Conservation (phyloP, 2,113 vertebrate species). For the Spea bombifrons region DNA sequence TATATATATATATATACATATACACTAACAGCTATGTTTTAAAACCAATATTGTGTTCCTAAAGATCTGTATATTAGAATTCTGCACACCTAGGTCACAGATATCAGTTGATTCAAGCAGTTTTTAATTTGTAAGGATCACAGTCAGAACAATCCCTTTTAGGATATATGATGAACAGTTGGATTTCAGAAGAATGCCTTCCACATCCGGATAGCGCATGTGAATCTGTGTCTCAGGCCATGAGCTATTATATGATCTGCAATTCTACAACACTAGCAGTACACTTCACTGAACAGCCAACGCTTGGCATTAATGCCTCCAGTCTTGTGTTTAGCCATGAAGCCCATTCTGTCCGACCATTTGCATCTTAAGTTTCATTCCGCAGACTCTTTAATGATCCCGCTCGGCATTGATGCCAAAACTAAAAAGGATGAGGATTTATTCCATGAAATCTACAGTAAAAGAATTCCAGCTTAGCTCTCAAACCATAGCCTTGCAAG, state of each 20-base stretch:
- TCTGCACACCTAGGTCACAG: neutral
- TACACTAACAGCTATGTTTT: no score
- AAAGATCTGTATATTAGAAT: neutral
- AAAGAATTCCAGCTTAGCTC: neutral
- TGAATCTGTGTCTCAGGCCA: slow-evolving; percentile 26
- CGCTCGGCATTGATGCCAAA: slow-evolving; percentile 24
- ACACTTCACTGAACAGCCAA: slow-evolving; percentile 44
- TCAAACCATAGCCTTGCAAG: neutral
- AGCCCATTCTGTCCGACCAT: slow-evolving; percentile 28
- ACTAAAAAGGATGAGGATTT: slow-evolving; percentile 30
- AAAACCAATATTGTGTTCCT: no score
- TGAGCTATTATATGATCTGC: slow-evolving; percentile 33
- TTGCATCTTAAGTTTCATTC: slow-evolving; percentile 43
- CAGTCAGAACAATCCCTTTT: neutral
- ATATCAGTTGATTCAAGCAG: neutral
- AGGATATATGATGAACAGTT: slow-evolving; percentile 34
- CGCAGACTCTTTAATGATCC: slow-evolving; percentile 33
- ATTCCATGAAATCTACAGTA: slow-evolving; percentile 29
- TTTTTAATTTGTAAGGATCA: neutral
- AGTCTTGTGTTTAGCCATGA: slow-evolving; percentile 26
- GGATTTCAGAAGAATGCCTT: slow-evolving; percentile 34
- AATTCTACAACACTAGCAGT: slow-evolving; percentile 35
- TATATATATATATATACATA: no score
- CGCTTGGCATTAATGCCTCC: slow-evolving; percentile 33
- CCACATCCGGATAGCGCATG: slow-evolving; percentile 29